Conservation (phyloP, 1,140 invertebrate genomes). For the Meloidogyne hapla region DNA sequence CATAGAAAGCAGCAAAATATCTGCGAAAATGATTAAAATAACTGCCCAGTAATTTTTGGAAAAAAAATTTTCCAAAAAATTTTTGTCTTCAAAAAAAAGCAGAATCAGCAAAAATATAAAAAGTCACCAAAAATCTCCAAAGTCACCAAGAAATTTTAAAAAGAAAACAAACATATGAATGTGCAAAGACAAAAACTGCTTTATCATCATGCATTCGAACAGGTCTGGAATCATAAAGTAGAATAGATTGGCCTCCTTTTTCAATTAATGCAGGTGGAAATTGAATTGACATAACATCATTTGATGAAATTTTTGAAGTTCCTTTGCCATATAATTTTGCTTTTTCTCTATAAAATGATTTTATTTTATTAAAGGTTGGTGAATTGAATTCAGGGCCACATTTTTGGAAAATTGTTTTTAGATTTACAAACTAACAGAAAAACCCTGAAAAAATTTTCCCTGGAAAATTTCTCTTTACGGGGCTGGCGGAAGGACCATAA, state of each 20-base stretch:
- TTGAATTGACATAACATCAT: slow-evolving; percentile 2
- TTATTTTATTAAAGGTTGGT: neutral
- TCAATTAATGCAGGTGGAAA: neutral
- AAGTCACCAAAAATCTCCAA: neutral
- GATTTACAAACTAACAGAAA: too few relatives aligned
- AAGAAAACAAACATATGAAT: neutral
- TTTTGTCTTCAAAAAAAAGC: too few relatives aligned
- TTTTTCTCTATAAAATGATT: slow-evolving; percentile 3
- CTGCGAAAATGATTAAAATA: too few relatives aligned
- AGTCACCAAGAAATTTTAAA: too few relatives aligned
- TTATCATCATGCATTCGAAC: neutral
- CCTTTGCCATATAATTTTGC: slow-evolving; percentile 15
- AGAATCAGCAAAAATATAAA: neutral
- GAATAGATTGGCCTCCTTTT: slow-evolving; percentile 5
- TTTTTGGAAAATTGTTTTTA: too few relatives aligned
- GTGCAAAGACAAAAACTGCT: slow-evolving; percentile 10
- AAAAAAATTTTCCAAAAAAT: neutral
- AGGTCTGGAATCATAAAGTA: slow-evolving; percentile 6
- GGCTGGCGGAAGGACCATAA: too few relatives aligned
- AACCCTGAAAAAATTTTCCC: too few relatives aligned
- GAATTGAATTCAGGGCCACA: too few relatives aligned
- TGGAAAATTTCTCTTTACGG: too few relatives aligned
- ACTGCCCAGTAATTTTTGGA: too few relatives aligned
- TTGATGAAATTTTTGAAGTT: neutral
- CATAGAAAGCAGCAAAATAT: too few relatives aligned